Evolutionary conservation across 2,113 vertebrate genomes (phyloP).

Genomic region (Australoheros scitulus): DNA sequence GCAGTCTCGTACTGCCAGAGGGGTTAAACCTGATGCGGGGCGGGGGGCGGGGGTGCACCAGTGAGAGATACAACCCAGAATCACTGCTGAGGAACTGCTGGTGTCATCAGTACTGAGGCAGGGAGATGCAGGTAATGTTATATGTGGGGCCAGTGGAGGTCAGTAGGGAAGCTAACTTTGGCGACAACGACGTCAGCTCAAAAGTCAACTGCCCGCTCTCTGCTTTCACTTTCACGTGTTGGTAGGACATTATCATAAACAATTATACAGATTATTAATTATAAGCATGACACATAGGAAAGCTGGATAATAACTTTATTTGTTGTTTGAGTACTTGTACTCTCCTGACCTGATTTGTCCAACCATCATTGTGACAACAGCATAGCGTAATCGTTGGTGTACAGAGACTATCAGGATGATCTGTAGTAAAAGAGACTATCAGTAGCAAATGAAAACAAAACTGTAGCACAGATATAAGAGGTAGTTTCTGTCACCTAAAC

Average conservation of each 20-base stretch:
- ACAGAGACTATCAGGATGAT: neutral
- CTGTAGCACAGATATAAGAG: neutral
- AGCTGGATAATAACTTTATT: neutral
- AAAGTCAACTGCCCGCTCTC: constrained; percentile 16
- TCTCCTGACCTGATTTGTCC: neutral
- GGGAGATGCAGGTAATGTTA: constrained; percentile 26
- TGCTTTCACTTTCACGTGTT: constrained; percentile 12
- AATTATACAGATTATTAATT: neutral
- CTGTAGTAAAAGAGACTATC: neutral
- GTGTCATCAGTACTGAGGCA: constrained; percentile 46
- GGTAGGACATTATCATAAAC: neutral
- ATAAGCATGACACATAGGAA: neutral
- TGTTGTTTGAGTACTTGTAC: neutral
- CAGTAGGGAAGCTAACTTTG: constrained; percentile 41
- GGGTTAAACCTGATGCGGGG: constrained; percentile 44
- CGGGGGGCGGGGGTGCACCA: neutral
- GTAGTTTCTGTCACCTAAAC: neutral
- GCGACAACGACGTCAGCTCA: constrained; percentile 29
- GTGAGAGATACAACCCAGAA: constrained; percentile 19
- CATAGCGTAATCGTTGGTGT: neutral
- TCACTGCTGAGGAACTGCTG: constrained; percentile 43
- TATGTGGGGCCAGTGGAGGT: constrained; percentile 27
- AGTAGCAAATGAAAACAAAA: neutral
- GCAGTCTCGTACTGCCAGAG: constrained; percentile 23
- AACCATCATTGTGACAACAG: neutral